These are phyloP conservation scores for Drosophila subquinaria DNA, from an alignment of 2,888 invertebrate genomes.

Conservation along the genomic window DNA sequence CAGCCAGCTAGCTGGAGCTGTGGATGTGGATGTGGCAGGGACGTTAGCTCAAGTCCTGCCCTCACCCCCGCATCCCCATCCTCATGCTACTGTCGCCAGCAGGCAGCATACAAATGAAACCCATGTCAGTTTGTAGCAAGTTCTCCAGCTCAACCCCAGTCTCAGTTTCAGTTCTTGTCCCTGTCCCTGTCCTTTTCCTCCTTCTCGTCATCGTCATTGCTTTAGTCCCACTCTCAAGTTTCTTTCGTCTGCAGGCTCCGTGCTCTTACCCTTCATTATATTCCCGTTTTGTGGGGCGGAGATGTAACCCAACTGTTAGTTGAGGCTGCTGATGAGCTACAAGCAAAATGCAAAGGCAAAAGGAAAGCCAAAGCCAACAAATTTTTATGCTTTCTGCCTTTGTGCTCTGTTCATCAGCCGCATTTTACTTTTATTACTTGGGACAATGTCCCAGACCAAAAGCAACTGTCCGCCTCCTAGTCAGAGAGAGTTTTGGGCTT, in stretches of 20 bases:
- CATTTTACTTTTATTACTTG: slow-evolving; percentile 81
- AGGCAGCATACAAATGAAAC: slow-evolving; percentile 80
- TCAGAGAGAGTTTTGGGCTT: slow-evolving; percentile 44
- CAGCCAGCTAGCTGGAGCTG: slow-evolving; percentile 28
- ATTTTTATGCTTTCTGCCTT: slow-evolving; percentile 76
- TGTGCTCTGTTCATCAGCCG: slow-evolving; percentile 75
- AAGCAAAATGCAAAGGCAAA: slow-evolving; percentile 39
- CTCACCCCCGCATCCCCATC: no score
- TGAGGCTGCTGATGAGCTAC: slow-evolving; percentile 65
- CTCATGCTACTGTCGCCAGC: slow-evolving; percentile 68
- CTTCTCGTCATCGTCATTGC: neutral
- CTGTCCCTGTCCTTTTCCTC: slow-evolving; percentile 11
- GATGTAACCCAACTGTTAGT: slow-evolving; percentile 29
- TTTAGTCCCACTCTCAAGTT: slow-evolving; percentile 9
- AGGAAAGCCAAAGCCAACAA: slow-evolving; percentile 74
- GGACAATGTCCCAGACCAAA: slow-evolving; percentile 50
- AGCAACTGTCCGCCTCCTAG: slow-evolving; percentile 24
- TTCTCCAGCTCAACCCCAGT: slow-evolving; percentile 35
- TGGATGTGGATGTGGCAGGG: neutral
- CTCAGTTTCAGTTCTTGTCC: slow-evolving; percentile 1
- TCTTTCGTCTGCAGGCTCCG: slow-evolving; percentile 19
- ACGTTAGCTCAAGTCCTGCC: slow-evolving; percentile 28
- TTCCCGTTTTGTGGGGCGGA: slow-evolving; percentile 37
- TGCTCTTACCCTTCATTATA: slow-evolving; percentile 75
- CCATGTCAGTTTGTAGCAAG: slow-evolving; percentile 77